Evolutionary conservation across 2,888 invertebrate genomes (phyloP), one percentile per base, ranked within the genome.

Genomic region (Eupithecia vulgata): DNA sequence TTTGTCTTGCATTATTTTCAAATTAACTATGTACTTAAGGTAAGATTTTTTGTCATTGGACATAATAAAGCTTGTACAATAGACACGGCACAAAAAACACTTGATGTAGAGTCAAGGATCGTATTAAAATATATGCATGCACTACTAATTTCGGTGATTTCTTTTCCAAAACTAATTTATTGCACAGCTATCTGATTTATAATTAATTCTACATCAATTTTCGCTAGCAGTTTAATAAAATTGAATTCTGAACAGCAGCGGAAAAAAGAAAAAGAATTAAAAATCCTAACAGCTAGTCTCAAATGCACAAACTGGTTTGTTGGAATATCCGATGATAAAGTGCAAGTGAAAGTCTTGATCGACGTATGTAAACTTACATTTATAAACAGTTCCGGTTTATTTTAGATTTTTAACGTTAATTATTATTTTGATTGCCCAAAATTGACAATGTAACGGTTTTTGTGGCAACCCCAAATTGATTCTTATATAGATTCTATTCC

Each of bases 341-440:
- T 92, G 91, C 87, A 90, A 93, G 94, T 93, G 94, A 94, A 94
- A 94, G 94, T 93, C 88, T 90, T 90, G 89, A 91, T 90, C 88
- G 87, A 84, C 87, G 90, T 90, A 88, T 64, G 35, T 64, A 64
- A 64, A 64, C 37, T 21, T 42, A 65, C 86, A 86, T 83, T n/a
- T 5, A 85, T 87, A 89, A 89, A 90, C 85, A 91, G 91, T 92
- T 92, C 91, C 93, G 92, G 92, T 90, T 91, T 88, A 87, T 88
- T 87, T 87, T 77, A 82, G 81, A 83, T 64, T 85, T 87, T 87
- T 85, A 82, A 84, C 80, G 83, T 85, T 89, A 87, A 90, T 89
- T 87, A 88, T 84, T 81, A 82, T 74, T 79, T 77, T 74, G 67
- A 75, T 75, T 74, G 68, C 71, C 68, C 66, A 70, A 68, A 76